phyloP scores from a whole-genome alignment of 2,888 invertebrate genomes.

The Erebia epiphron region DNA sequence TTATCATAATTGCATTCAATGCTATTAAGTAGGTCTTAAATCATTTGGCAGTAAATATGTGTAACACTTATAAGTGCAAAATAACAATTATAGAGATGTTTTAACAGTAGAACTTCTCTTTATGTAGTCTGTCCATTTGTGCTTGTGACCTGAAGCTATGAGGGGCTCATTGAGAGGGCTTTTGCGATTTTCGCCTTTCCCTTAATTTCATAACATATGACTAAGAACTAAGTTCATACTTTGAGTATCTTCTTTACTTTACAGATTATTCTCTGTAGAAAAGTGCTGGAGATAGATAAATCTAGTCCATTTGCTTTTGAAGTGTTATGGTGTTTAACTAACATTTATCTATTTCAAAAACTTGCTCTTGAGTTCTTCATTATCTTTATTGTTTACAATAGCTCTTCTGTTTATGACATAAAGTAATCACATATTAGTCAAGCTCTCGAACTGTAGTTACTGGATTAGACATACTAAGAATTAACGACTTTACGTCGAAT shows the following conservation, averaged over 20 bases:
- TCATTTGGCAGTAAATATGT: neutral
- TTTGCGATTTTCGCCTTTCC: neutral
- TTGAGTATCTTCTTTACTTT: too few species aligned
- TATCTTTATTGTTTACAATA: slow-evolving; percentile 26
- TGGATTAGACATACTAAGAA: slow-evolving; percentile 18
- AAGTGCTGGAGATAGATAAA: too few species aligned
- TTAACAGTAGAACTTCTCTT: too few species aligned
- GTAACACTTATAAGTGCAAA: too few species aligned
- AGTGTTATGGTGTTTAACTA: too few species aligned
- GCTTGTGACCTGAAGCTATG: neutral
- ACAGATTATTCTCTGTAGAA: too few species aligned
- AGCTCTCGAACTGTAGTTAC: slow-evolving; percentile 29
- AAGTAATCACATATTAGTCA: slow-evolving; percentile 31
- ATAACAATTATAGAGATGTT: too few species aligned
- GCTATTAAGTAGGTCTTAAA: neutral
- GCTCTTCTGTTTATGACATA: slow-evolving; percentile 33
- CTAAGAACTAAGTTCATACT: too few species aligned
- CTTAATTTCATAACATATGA: neutral
- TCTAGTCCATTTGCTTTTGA: neutral
- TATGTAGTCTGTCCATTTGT: neutral
- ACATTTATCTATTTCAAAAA: too few species aligned
- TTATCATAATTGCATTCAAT: too few species aligned
- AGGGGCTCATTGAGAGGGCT: too few species aligned
- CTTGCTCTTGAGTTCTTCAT: neutral
- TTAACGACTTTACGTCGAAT: slow-evolving; percentile 16